Conservation (phyloP, 2,113 vertebrate genomes). For the Cavia aperea region DNA sequence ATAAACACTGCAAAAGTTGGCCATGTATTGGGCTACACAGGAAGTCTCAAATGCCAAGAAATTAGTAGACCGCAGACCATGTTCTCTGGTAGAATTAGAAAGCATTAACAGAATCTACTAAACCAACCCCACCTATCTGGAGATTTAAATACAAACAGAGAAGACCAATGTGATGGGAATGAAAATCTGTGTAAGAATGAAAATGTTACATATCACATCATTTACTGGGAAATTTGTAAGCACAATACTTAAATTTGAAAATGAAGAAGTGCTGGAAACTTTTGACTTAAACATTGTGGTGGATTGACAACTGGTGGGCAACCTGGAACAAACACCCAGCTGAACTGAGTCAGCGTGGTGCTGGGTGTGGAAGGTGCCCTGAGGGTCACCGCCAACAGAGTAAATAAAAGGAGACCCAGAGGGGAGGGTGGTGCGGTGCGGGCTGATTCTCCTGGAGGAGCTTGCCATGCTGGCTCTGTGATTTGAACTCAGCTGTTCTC, state of each 20-base stretch:
- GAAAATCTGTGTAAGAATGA: background rate
- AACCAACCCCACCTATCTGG: background rate
- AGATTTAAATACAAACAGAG: background rate
- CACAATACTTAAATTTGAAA: background rate
- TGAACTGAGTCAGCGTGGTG: background rate
- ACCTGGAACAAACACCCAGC: background rate
- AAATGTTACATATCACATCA: background rate
- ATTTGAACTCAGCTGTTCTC: background rate
- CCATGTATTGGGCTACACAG: background rate
- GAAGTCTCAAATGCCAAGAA: background rate
- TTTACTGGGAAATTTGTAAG: background rate
- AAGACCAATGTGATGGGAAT: background rate
- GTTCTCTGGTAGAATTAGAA: background rate
- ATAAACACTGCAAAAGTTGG: background rate
- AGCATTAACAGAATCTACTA: background rate
- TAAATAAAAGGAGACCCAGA: background rate
- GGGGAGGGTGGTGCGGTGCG: no score
- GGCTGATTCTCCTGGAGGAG: background rate
- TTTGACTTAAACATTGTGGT: background rate
- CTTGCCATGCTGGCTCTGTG: background rate
- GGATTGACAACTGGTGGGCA: background rate
- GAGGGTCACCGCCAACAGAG: background rate
- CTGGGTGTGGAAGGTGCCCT: background rate
- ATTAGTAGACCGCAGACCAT: background rate
- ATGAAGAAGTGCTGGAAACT: background rate